Evolutionary conservation across 2,797 vertebrate species (phyloP), one percentile per base, ranked within the genome.

Genomic region (Silurus lanzhouensis): DNA sequence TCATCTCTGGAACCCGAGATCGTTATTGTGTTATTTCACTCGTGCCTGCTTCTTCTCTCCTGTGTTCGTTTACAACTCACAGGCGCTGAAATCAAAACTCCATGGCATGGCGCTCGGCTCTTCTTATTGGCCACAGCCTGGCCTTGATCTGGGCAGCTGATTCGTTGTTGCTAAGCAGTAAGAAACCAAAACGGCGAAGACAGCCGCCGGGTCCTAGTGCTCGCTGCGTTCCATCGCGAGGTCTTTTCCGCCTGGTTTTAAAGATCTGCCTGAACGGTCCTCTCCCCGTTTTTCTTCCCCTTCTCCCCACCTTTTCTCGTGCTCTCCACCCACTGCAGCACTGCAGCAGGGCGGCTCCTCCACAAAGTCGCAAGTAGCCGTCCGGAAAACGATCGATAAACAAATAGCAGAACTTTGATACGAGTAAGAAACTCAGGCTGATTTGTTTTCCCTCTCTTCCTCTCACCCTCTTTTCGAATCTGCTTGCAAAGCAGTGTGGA

Each of bases 91-190:
- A 95, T 96, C 93, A 94, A 96, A 95, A 95, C 94, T 94, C 91
- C 88, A 90, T 94, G 93, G 94, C 94, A 93, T 94, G 93, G 91
- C 85, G 4, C 91, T 93, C 89, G 88, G 10, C 89, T 79, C 52
- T 0, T 70, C 92, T 64, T 81, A 95, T 96, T 95, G 94, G 95
- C 90, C 0, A 83, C 17, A 70, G 71, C 3, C 88, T 87, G 63
- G 89, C 91, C 90, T 90, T 3, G 84, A 90, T 89, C 86, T 64
- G 12, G 58, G 60, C 87, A 91, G 93, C 90, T 90, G 91, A 95
- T 95, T 96, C 85, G 95, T 95, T 96, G 95, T 96, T 96, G 95
- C 95, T 94, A 96, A 95, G 95, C 95, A 95, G 95, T 95, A 93
- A 94, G 92, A 89, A 93, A 92, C 91, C 90, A 90, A 88, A 81